phyloP scores from a whole-genome alignment of 2,113 vertebrate genomes.

The Meriones unguiculatus region DNA sequence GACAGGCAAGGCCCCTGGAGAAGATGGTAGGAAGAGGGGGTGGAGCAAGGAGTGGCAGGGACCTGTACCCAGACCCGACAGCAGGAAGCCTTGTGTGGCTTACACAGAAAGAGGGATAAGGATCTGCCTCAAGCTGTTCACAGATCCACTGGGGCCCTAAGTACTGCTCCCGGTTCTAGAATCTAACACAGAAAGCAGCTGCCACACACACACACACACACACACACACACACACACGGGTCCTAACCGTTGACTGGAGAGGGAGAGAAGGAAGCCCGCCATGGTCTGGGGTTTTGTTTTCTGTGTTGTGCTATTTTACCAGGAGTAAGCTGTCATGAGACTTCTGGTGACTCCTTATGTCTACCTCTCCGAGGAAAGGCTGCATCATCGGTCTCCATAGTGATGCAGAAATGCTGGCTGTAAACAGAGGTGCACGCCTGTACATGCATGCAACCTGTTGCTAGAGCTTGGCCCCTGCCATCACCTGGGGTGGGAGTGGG shows the following conservation, averaged over 20 bases:
- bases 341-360: not conserved
- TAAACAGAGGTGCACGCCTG: not conserved
- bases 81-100: rapidly evolving
- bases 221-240: rapidly evolving
- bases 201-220: too few species aligned
- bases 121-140: rapidly evolving
- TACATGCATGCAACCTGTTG: rapidly evolving
- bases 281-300: rapidly evolving
- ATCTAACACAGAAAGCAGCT: rapidly evolving
- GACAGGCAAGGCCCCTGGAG: not conserved
- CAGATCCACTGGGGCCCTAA: rapidly evolving
- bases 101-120: not conserved
- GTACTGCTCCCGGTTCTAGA: not conserved
- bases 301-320: not conserved
- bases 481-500: too few species aligned
- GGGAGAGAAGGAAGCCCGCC: not conserved
- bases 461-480: not conserved
- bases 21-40: rapidly evolving
- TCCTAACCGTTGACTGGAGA: not conserved
- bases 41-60: rapidly evolving
- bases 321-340: not conserved
- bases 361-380: conserved; percentile 11
- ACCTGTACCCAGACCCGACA: not conserved
- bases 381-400: conserved; percentile 47
- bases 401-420: not conserved